Evolutionary conservation across 2,113 vertebrate genomes (phyloP).

Genomic region (Sander vitreus): DNA sequence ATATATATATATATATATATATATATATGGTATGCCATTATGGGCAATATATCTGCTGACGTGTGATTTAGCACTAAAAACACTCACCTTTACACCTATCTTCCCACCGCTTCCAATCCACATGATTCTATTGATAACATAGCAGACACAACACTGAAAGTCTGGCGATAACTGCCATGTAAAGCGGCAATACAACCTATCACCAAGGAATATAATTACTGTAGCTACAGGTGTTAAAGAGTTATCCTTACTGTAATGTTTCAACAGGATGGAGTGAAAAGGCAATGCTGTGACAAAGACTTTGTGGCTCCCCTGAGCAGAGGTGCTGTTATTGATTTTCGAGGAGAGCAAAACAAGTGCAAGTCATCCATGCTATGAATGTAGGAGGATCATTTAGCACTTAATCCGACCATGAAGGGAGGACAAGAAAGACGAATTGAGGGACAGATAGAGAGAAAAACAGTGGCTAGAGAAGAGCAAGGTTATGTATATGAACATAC

Average conservation of each 20-base stretch:
- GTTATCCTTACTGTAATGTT: neutral
- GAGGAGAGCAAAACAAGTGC: constrained; percentile 34
- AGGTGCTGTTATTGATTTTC: constrained; percentile 56
- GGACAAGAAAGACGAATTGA: neutral
- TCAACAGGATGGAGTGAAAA: constrained; percentile 2
- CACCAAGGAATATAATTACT: neutral
- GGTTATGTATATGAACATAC: neutral
- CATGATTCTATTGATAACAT: constrained; percentile 36
- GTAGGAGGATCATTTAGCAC: constrained; percentile 37
- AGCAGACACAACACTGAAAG: constrained; percentile 35
- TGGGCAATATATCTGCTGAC: constrained; percentile 17
- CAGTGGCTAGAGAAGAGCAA: too few relatives aligned
- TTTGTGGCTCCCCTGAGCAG: constrained; percentile 36
- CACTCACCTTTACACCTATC: constrained; percentile 37
- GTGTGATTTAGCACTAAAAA: constrained; percentile 11
- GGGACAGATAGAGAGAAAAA: constrained; percentile 11
- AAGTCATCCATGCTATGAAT: constrained; percentile 58
- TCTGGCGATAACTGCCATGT: constrained; percentile 11
- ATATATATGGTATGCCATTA: neutral
- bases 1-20: too few relatives aligned
- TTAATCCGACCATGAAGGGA: constrained; percentile 34
- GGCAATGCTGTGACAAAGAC: neutral
- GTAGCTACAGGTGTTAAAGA: constrained; percentile 25
- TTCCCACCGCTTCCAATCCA: neutral
- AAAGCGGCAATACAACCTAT: neutral